Base-by-base conservation (phyloP, 2,113 vertebrate genomes). In the Atractosteus spatula region DNA sequence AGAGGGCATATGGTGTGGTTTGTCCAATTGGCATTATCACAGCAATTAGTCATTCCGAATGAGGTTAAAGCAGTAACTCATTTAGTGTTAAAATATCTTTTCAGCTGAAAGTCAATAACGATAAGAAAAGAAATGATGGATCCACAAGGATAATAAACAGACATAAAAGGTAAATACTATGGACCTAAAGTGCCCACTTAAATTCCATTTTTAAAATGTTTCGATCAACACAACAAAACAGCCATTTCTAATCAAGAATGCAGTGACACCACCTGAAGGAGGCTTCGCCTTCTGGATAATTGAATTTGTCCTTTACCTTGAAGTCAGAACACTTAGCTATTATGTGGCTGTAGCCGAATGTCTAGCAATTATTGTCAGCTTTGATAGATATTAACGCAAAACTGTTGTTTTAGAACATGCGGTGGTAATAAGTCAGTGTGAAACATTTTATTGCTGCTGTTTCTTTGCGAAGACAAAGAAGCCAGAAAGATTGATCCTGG, bases 321-420 rank as follows among this genome's bases (percentile, higher is more conserved):
- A 75, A 74, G 72, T 13, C 13, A 44, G 66, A 29, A 56, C 12
- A 44, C 29, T 66, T 55, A 62, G 29, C 69, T 69, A 16, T 56
- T n/a, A 54, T 68, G 74, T 70, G 42, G 65, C 69, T 68, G 43
- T 41, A 67, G 66, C 69, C 57, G 68, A 75, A 72, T 74, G 77
- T 29, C 29, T 66, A 62, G 69, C 78, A 80, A 77, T 80, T 82
- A 82, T 71, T 78, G 74, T 80, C 72, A 71, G 47, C 62, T 66
- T 76, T 84, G 82, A 83, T 74, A 72, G 78, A 77, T 84, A 77
- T 80, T 78, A 76, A 80, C 67, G 72, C 57, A 51, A 76, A 74
- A 70, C 45, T 74, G 64, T 73, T 73, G 75, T 77, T 78, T 77
- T 71, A 54, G 62, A 59, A 72, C 51, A 64, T 72, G 57, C 13